Percentiles rank a stretch among this genome's conserved stretches.
Conservation (phyloP, 2,888 invertebrate species). For the Zaprionus bogoriensis region DNA sequence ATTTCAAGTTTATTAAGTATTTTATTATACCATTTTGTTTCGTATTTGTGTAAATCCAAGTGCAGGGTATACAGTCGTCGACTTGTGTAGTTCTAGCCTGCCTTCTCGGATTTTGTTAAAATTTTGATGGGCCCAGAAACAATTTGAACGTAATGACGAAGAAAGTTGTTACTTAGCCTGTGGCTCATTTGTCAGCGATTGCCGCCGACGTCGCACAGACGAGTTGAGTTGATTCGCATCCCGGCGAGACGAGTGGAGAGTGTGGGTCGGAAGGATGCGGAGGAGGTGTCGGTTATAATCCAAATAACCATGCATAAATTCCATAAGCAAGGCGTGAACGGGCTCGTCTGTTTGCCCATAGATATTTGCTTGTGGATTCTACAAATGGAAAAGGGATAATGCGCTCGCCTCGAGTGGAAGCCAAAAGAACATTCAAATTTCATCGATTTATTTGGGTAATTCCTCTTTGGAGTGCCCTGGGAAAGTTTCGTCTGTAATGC, state of each 20-base stretch:
- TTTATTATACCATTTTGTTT: background rate
- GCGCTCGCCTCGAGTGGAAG: background rate
- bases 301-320: conserved; percentile 72
- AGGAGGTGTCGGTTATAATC: conserved; percentile 49
- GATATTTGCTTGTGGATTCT: conserved; percentile 45
- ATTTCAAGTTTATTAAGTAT: background rate
- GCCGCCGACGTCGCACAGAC: conserved; percentile 20
- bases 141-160: conserved; percentile 77
- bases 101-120: background rate
- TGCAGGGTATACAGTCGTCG: background rate
- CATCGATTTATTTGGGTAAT: conserved; percentile 7
- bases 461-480: too few relatives aligned
- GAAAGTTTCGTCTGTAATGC: background rate
- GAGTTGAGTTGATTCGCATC: conserved; percentile 1
- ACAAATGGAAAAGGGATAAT: conserved; percentile 9
- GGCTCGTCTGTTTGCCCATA: conserved; percentile 43
- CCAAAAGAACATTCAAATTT: conserved; percentile 1
- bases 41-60: background rate
- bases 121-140: conserved; percentile 56
- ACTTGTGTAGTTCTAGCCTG: background rate
- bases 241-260: background rate
- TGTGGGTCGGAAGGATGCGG: background rate
- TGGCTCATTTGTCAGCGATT: conserved; percentile 77
- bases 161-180: conserved; percentile 78
- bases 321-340: conserved; percentile 56